Conservation (phyloP, 2,797 vertebrate species). For the Furcifer pardalis region DNA sequence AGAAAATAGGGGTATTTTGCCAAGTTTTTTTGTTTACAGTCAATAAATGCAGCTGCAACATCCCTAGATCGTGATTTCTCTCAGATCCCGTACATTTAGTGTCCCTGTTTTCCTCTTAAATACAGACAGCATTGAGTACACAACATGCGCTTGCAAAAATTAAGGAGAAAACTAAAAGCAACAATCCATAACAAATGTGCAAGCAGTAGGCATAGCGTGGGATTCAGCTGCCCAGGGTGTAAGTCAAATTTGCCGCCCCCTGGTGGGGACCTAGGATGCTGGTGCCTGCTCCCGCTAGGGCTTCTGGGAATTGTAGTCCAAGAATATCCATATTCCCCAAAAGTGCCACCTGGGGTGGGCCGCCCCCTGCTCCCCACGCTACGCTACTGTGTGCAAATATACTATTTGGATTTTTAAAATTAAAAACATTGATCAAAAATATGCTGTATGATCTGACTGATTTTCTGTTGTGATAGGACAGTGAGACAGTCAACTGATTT, state of each 20-base stretch:
- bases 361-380: too few species aligned
- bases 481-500: not conserved
- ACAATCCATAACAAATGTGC: conserved; percentile 28
- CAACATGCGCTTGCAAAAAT: conserved; percentile 11
- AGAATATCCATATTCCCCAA: too few species aligned
- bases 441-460: not conserved
- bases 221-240: too few species aligned
- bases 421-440: not conserved
- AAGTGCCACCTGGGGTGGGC: too few species aligned
- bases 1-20: conserved; percentile 65
- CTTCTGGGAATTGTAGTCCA: too few species aligned
- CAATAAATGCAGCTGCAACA: conserved; percentile 70
- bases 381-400: too few species aligned
- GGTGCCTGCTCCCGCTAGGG: too few species aligned
- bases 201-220: too few species aligned
- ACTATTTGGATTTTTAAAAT: not conserved
- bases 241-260: too few species aligned
- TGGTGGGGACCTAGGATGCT: too few species aligned
- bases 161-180: conserved; percentile 35
- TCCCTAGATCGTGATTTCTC: conserved; percentile 37
- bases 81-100: conserved; percentile 30
- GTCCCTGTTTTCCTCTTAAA: conserved; percentile 42
- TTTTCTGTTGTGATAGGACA: not conserved
- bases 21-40: conserved; percentile 64
- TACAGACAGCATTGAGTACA: conserved; percentile 38